phyloP scores from a whole-genome alignment of 2,888 invertebrate species.

The Gastrophysa polygoni region DNA sequence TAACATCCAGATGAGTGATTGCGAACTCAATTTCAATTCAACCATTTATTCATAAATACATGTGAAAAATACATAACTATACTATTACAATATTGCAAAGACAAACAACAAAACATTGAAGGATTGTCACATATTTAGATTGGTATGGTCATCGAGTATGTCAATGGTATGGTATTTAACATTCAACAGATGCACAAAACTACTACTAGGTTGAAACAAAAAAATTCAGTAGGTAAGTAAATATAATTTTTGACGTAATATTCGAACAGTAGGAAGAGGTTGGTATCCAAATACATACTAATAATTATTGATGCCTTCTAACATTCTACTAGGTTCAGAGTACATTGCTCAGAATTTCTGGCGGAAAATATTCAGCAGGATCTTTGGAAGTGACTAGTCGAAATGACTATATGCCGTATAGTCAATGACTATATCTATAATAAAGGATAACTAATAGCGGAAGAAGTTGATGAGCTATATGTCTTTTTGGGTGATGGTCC shows the following conservation, averaged over 20 bases:
- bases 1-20: too few species aligned
- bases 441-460: neutral
- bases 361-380: neutral
- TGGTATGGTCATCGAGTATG: too few species aligned
- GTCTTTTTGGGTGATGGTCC: constrained; percentile 35
- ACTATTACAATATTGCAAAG: constrained; percentile 23
- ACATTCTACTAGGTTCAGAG: neutral
- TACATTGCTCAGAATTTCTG: constrained; percentile 1
- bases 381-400: constrained; percentile 17
- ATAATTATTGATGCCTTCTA: neutral
- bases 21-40: neutral
- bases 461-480: neutral
- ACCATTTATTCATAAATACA: constrained; percentile 18
- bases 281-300: too few species aligned
- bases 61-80: constrained; percentile 23
- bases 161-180: too few species aligned
- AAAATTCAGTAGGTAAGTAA: neutral
- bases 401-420: constrained; percentile 7
- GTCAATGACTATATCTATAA: constrained; percentile 5
- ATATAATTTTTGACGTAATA: neutral
- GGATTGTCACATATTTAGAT: constrained; percentile 24
- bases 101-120: constrained; percentile 22
- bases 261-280: too few species aligned
- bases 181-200: too few species aligned
- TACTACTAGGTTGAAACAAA: too few species aligned